phyloP scores from a whole-genome alignment of 2,888 invertebrate genomes.

The Xanthorhoe designata region DNA sequence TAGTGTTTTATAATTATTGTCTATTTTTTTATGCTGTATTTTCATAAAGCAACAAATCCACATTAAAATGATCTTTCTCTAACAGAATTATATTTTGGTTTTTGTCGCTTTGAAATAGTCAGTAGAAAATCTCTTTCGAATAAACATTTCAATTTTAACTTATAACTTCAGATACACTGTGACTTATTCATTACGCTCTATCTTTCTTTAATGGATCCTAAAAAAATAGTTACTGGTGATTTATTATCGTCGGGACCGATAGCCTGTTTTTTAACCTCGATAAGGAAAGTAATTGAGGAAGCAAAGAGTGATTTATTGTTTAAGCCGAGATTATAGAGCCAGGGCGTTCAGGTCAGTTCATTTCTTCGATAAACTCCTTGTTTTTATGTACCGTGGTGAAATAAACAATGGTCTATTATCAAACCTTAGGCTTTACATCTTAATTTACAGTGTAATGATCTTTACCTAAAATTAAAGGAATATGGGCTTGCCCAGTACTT shows the following conservation, averaged over 20 bases:
- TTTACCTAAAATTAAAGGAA: no score
- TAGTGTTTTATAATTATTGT: no score
- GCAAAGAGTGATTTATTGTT: slow-evolving; percentile 62
- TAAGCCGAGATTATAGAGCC: slow-evolving; percentile 44
- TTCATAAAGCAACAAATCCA: neutral
- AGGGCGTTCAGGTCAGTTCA: slow-evolving; percentile 49
- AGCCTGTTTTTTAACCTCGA: slow-evolving; percentile 65
- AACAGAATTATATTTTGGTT: neutral
- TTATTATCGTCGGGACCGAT: slow-evolving; percentile 64
- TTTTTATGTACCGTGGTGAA: slow-evolving; percentile 21
- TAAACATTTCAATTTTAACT: slow-evolving; percentile 8
- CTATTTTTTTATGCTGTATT: neutral
- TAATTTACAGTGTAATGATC: no score
- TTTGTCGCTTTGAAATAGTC: neutral
- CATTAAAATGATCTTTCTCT: neutral
- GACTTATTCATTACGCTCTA: slow-evolving; percentile 62
- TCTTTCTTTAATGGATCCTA: slow-evolving; percentile 64
- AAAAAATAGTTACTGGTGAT: slow-evolving; percentile 60
- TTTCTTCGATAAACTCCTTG: slow-evolving; percentile 56
- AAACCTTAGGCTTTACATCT: neutral
- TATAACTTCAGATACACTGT: slow-evolving; percentile 41
- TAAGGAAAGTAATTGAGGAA: slow-evolving; percentile 73
- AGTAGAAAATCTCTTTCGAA: slow-evolving; percentile 7
- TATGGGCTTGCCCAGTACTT: no score
- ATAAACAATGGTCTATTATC: slow-evolving; percentile 4